Percentiles rank a stretch among this genome's conserved stretches.
Evolutionary conservation across 2,113 vertebrate genomes (phyloP).

Genomic region (Murina feae): DNA sequence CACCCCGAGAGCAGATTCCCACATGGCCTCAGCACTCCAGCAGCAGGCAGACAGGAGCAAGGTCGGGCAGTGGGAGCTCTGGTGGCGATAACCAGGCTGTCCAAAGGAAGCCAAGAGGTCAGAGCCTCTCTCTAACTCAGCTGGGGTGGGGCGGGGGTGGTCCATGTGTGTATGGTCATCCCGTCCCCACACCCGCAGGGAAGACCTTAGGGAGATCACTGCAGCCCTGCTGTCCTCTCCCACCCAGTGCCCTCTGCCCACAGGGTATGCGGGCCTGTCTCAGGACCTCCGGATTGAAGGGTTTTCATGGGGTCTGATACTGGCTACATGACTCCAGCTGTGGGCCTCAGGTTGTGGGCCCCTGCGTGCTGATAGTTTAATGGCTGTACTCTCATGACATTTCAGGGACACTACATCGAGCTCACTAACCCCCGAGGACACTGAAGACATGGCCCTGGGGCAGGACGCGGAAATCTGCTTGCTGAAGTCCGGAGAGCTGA

Average conservation of each 20-base stretch:
- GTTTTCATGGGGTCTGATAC: accelerated
- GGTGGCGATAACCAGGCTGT: not conserved
- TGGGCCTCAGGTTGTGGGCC: accelerated
- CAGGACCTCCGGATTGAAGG: accelerated
- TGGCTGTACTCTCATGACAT: constrained; percentile 15
- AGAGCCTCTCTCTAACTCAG: not conserved
- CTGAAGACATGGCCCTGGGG: constrained; percentile 82
- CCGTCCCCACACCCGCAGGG: not conserved
- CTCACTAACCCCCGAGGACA: constrained; percentile 85
- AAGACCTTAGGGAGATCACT: not conserved
- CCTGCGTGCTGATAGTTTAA: not conserved
- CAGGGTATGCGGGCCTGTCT: not conserved
- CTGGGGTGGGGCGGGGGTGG: accelerated
- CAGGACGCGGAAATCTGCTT: constrained; percentile 94
- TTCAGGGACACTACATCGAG: constrained; percentile 82
- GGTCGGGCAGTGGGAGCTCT: not conserved
- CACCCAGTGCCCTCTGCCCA: not conserved
- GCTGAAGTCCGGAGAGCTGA: constrained; percentile 92
- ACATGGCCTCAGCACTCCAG: not conserved
- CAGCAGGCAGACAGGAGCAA: not conserved
- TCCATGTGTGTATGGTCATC: accelerated
- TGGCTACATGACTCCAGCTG: accelerated
- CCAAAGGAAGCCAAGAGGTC: too few species aligned
- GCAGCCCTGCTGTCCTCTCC: not conserved
- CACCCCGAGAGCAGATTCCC: too few species aligned